Evolutionary conservation across 2,797 vertebrate species (phyloP).

Genomic region (Xerus rutilus): DNA sequence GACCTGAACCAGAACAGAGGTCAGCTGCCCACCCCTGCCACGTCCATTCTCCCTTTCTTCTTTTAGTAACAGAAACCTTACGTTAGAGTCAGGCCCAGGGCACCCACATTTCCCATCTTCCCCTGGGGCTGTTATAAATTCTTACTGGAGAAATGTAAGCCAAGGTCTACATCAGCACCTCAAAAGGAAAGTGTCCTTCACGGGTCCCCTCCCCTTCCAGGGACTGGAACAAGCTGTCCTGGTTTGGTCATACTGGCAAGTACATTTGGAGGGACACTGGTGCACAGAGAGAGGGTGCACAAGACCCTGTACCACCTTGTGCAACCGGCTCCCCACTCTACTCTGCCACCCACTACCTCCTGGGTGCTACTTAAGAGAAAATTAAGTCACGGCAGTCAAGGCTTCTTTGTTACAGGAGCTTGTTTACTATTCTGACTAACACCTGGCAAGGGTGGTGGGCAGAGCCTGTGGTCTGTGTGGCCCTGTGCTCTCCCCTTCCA

Average conservation of each 20-base stretch:
- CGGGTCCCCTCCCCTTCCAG: neutral
- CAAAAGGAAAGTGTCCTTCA: neutral
- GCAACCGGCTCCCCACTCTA: neutral
- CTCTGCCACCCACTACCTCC: neutral
- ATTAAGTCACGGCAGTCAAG: neutral
- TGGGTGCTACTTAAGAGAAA: neutral
- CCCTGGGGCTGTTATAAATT: neutral
- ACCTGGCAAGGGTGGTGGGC: neutral
- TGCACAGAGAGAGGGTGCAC: neutral
- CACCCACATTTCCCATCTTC: neutral
- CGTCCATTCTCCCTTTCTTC: neutral
- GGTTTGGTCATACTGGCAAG: neutral
- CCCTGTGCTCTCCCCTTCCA: neutral
- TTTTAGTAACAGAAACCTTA: neutral
- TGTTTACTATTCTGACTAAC: neutral
- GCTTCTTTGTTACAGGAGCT: neutral
- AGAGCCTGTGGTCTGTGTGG: neutral
- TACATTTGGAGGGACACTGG: neutral
- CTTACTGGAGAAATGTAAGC: neutral
- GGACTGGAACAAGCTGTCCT: neutral
- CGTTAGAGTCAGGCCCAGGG: neutral
- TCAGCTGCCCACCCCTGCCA: accelerated
- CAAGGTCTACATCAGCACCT: neutral
- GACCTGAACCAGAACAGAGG: neutral
- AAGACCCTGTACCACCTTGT: neutral